Base-by-base conservation (phyloP, 64 coral and sea anemone species). In the Stichodactyla helianthus region DNA sequence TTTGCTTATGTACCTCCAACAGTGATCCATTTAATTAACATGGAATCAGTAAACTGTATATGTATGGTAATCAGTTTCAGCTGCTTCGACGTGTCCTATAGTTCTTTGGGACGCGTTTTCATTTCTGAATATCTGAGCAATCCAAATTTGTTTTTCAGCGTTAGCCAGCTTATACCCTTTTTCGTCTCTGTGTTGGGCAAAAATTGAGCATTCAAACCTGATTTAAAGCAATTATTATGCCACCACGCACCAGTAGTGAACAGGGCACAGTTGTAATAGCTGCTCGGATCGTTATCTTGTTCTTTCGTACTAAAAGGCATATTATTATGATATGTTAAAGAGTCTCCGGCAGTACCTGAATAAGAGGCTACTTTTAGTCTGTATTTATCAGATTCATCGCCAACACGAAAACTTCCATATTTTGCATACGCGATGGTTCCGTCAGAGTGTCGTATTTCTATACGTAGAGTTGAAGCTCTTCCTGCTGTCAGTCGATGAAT, bases 271-370 rank as follows among this genome's bases (percentile, higher is more conserved):
- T 86, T 58, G 6, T 17, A 55, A 7, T 17, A 55, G 23, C 58
- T 27, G 9, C 26, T 23, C 5, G 2, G 1, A 68, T 93, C 92
- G 22, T 93, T 93, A 54, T 93, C 92, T 51, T 52, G 78, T 19
- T 93, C 92, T 53, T 54, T 93, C 6, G 92, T 89, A 4, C 82
- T 89, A 26, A 93, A 93, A 58, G 55, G 55, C 83, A 83, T 93
- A 11, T 82, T 86, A 64, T 89, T 86, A 71, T 93, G 92, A 12
- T 26, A 51, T 70, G 54, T 10, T 25, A 93, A 57, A 5, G 88
- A 93, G 57, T 93, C 62, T 31, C 88, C 84, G 1, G 91, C 92
- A 26, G 88, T 93, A 17, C 77, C 92, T 77, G 77, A 79, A 55
- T 91, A 91, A 51, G 70, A 82, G 77, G 54, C 86, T 19, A 87